Base-by-base conservation (phyloP, 1,140 invertebrate genomes). In the Melanaphis sacchari region DNA sequence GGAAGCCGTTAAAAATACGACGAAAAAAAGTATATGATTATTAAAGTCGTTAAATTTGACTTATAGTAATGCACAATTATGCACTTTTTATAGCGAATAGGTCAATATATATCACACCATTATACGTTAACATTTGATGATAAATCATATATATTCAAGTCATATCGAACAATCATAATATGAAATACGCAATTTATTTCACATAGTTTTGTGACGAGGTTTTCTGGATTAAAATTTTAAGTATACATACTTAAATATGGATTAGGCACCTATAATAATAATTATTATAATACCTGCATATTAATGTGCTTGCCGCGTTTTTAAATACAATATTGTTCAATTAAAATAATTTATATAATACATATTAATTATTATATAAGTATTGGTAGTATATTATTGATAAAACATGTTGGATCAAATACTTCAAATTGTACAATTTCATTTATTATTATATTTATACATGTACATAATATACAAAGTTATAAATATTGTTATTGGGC, bases 401-500 rank as follows among this genome's bases (percentile, higher is more conserved):
- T 76, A 76, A 76, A 76, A 76, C 59, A 15, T 82, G 36, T 81
- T 22, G 76, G 36, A 22, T 38, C 59, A 82, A 36, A 84, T 84
- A 84, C 82, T 84, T 84, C 82, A 84, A 84, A 40, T 84, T 84
- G 38, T 40, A 8, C 41, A 41, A 41, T 84, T 84, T 9, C 24
- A 26, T 11, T 41, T 1, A 40, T 40, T 41, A 11, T 41, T 40
- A 31, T 84, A 41, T 40, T 38, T 84, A 11, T 40, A 26, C 15
- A n/a, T 66, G 31, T 66, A 66, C 15, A 15, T 66, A 18, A 66
- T 76, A 18, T 76, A n/a, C n/a, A 84, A 41, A 59, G 59, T 76
- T 76, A 76, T 76, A 76, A 40, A 40, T 84, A 41, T 84, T 84
- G 38, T 40, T 84, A 84, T 84, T 84, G 82, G 82, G 38, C 41